Evolutionary conservation across 2,797 vertebrate species (phyloP).

Genomic region (Tachyglossus aculeatus): DNA sequence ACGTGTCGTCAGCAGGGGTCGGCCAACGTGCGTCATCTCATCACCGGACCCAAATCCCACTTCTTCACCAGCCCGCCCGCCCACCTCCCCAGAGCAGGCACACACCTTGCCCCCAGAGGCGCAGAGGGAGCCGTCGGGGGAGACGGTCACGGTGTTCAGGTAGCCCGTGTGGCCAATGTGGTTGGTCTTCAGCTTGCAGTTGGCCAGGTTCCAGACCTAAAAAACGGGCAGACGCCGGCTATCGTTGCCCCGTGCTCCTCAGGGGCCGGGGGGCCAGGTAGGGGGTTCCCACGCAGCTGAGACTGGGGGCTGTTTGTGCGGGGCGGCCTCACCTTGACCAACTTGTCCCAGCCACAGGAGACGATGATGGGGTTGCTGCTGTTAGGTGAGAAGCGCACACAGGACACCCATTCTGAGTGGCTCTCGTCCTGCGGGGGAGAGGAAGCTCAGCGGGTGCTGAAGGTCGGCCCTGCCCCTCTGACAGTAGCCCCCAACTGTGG

Average conservation of each 20-base stretch:
- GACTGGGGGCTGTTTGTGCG: not conserved
- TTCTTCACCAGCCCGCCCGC: accelerated
- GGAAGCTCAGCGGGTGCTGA: too few species aligned
- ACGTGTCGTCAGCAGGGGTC: too few species aligned
- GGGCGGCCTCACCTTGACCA: conserved; percentile 86
- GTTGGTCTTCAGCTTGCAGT: conserved; percentile 99
- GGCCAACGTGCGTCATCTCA: too few species aligned
- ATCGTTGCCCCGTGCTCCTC: too few species aligned
- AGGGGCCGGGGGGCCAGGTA: too few species aligned
- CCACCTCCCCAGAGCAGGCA: accelerated
- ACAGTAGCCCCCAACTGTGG: too few species aligned
- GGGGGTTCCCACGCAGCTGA: too few species aligned
- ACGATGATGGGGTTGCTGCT: conserved; percentile 98
- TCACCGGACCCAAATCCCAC: not conserved
- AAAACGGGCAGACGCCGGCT: not conserved
- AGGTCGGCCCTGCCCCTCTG: too few species aligned
- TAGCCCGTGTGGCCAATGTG: conserved; percentile 96
- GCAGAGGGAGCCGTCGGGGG: conserved; percentile 95
- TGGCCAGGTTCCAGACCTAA: conserved; percentile 95
- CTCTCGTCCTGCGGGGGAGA: conserved; percentile 83
- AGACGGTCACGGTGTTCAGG: conserved; percentile 95
- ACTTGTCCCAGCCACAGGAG: conserved; percentile 94
- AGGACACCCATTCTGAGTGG: conserved; percentile 93
- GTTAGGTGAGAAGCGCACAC: conserved; percentile 94
- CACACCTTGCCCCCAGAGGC: conserved; percentile 94